Evolutionary conservation across 2,888 invertebrate genomes (phyloP).

Genomic region (Seira ritae): DNA sequence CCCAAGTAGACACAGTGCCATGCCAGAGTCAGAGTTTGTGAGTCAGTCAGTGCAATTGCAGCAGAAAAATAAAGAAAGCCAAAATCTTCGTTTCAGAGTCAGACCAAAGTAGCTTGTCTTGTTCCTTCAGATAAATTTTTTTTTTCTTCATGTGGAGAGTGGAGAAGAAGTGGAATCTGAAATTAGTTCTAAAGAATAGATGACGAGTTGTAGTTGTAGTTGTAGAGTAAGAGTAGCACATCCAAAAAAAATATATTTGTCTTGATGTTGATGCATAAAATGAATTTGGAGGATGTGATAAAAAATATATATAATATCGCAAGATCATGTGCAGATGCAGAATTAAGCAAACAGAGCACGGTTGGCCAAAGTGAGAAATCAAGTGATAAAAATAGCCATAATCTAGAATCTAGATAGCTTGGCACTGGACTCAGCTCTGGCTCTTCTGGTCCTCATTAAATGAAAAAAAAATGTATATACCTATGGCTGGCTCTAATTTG

Average conservation of each 20-base stretch:
- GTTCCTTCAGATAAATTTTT: conserved; percentile 19
- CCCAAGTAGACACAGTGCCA: conserved; percentile 17
- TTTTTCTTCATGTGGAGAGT: background rate
- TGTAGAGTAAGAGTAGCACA: too few species aligned
- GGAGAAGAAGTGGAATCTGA: conserved; percentile 14
- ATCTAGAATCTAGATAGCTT: too few species aligned
- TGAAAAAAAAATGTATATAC: background rate
- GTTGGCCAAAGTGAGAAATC: conserved; percentile 24
- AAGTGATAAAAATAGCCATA: conserved; percentile 17
- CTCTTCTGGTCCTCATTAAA: conserved; percentile 1
- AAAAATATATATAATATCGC: too few species aligned
- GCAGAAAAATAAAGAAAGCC: conserved; percentile 23
- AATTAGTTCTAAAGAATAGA: conserved; percentile 11
- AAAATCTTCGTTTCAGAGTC: background rate
- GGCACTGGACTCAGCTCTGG: conserved; percentile 3
- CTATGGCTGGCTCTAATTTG: too few species aligned
- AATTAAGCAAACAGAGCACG: conserved; percentile 19
- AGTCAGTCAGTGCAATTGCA: conserved; percentile 18
- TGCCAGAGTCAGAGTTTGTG: background rate
- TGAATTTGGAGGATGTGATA: background rate
- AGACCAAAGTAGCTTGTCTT: conserved; percentile 24
- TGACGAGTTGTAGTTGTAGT: conserved; percentile 14
- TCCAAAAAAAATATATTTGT: conserved; percentile 4
- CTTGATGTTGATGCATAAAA: background rate
- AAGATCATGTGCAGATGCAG: background rate